These are phyloP conservation scores for Schlechtendalia chinensis DNA, from an alignment of 1,140 invertebrate species.

Conservation along the genomic window DNA sequence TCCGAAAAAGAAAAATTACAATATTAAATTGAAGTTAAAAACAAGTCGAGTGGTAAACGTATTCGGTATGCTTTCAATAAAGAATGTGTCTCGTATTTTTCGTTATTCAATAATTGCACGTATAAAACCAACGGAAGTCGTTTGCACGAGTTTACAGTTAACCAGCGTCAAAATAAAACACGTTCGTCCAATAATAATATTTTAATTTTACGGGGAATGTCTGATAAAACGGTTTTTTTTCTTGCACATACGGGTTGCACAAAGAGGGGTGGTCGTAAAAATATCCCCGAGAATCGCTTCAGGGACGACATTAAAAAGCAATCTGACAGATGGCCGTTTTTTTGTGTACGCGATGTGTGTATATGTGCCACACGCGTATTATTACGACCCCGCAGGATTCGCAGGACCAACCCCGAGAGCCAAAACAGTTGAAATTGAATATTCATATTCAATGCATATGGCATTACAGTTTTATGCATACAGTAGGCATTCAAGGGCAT, in stretches of 20 bases:
- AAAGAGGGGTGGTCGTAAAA: not conserved
- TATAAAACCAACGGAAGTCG: not conserved
- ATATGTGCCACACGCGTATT: constrained; percentile 32
- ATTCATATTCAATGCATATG: too few relatives aligned
- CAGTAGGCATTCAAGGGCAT: too few relatives aligned
- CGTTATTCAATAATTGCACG: too few relatives aligned
- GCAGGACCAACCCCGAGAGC: constrained; percentile 3
- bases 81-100: not conserved
- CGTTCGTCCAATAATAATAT: not conserved
- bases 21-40: too few relatives aligned
- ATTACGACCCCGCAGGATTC: constrained; percentile 17
- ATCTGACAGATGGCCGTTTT: constrained; percentile 45
- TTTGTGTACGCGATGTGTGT: constrained; percentile 20
- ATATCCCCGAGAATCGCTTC: constrained; percentile 14
- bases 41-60: not conserved
- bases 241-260: not conserved
- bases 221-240: not conserved
- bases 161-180: constrained; percentile 5
- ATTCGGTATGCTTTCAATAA: not conserved
- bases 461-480: too few relatives aligned
- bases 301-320: constrained; percentile 46
- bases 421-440: constrained; percentile 41
- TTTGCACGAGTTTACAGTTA: not conserved
- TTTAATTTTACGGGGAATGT: constrained; percentile 13
- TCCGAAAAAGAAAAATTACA: too few relatives aligned